Conservation (phyloP, 2,797 vertebrate species). For the Gadopsis marmoratus region DNA sequence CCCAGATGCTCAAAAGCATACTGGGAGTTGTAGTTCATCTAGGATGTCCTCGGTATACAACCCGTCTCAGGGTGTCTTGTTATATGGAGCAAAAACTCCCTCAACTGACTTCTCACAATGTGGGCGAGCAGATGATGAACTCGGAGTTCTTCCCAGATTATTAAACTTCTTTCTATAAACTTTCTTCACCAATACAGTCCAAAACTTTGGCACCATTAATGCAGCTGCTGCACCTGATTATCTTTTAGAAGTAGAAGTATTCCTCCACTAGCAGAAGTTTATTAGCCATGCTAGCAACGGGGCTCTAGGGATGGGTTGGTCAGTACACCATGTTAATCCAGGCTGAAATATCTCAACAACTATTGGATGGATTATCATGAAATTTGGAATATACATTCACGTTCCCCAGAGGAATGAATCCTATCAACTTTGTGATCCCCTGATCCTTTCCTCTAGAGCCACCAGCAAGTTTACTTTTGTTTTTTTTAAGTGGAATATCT, state of each 20-base stretch:
- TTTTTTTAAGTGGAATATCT: too few relatives aligned
- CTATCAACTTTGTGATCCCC: background rate
- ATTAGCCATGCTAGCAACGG: background rate
- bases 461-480: too few relatives aligned
- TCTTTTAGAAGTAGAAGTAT: background rate
- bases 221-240: background rate
- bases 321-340: background rate
- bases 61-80: too few relatives aligned
- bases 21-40: background rate
- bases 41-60: background rate
- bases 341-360: background rate
- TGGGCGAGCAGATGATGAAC: background rate
- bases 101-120: background rate
- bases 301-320: background rate
- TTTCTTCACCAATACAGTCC: background rate
- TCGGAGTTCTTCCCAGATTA: background rate
- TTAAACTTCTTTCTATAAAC: background rate
- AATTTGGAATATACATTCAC: background rate
- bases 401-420: background rate
- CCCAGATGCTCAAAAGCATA: background rate
- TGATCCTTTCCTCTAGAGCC: background rate
- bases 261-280: background rate
- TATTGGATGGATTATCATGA: background rate
- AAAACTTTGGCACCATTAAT: background rate
- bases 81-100: background rate